Base-by-base conservation (phyloP, 2,888 invertebrate genomes). In the Villa cingulata region DNA sequence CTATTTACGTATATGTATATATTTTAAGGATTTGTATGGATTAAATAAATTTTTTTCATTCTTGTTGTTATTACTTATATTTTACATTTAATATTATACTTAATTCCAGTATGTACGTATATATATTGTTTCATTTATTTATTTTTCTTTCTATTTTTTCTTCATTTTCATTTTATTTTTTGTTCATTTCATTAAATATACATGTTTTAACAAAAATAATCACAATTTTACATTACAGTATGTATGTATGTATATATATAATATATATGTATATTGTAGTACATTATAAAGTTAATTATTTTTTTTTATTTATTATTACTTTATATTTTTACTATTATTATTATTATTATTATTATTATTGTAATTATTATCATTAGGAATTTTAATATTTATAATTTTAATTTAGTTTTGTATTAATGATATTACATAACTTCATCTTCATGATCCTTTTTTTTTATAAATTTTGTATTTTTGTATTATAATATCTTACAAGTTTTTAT, bases 171-270 rank as follows among this genome's bases (percentile, higher is more conserved):
- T 27, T 48, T 23, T 39, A 27, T 45, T 41, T 41, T 34, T 46
- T 36, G 37, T 20, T 49, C 34, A 41, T 32, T 41, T 38, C 17
- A 41, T 50, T 50, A 48, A 41, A 57, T 57, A 57, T 58, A 58
- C 54, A 53, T 55, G 54, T 53, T 49, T 52, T 52, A 57, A 53
- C 58, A 55, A 55, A 55, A 54, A 52, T 56, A 54, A 54, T 54
- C 55, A 55, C 55, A 54, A 57, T 58, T 56, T 54, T 54, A 55
- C 53, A 53, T 53, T 52, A 51, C 48, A 51, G 48, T 48, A 44
- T 48, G 37, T 41, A n/a, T n/a, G n/a, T n/a, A n/a, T n/a, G n/a
- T n/a, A n/a, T n/a, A n/a, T n/a, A n/a, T n/a, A n/a, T n/a, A n/a
- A n/a, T n/a, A n/a, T n/a, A 23, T 23, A 23, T 23, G 7, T 23